Evolutionary conservation across 2,113 vertebrate species (phyloP), one percentile per base, ranked within the genome.

Genomic region (Sakesphorus luctuosus): DNA sequence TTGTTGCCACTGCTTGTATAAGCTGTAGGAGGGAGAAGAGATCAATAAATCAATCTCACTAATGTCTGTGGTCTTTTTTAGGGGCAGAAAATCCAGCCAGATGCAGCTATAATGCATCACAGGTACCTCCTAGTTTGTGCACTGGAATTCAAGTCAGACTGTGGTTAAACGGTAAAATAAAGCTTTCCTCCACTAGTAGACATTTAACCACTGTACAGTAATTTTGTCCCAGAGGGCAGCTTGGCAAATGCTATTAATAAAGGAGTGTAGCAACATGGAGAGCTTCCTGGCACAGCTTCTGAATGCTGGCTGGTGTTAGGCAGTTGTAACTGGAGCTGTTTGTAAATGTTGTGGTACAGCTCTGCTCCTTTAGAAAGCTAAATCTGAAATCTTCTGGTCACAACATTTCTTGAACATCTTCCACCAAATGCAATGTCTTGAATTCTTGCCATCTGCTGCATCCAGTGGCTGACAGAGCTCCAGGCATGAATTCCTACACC

Each of bases 191-290:
- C 62, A 35, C 74, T 49, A 87, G 87, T 77, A 96, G 95, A 89
- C 91, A 58, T 89, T 89, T 89, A 94, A 96, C 94, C 80, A 94
- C 93, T 78, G 25, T 14, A 87, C 68, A 91, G 75, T 72, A 91
- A 91, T 82, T 91, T 84, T 84, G 44, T 94, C 95, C 93, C 95
- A 91, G 84, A 93, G 89, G 87, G 84, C 49, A 96, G 58, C 87
- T 94, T 95, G 81, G 94, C 84, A 93, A 96, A 87, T 69, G 67
- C 53, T 94, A 79, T 93, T 95, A 91, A 91, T 95, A 59, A 96
- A 93, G 61, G 52, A 95, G 80, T 46, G n/a, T 40, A 94, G 74
- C 71, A 91, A 91, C 38, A 4, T 69, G 49, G 84, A 95, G 91
- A 95, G 71, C 81, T 89, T 94, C 84, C 87, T 96, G 93, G 95